These are phyloP conservation scores for Drosophila sordidula DNA, from an alignment of 2,888 invertebrate species.

Conservation along the genomic window DNA sequence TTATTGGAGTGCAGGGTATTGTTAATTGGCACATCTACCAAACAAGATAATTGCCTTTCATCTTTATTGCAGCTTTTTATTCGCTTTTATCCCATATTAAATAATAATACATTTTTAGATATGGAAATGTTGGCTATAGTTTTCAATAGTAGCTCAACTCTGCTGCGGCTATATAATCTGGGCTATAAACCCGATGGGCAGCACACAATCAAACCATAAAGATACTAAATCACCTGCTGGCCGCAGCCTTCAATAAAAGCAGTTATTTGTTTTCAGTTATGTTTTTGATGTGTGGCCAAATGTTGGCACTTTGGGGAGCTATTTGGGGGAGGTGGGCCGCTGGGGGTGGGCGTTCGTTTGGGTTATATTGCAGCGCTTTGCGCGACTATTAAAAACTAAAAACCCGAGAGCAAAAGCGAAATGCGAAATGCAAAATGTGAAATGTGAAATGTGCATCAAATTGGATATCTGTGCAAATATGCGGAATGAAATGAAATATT, in stretches of 20 bases:
- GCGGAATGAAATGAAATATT: conserved; percentile 69
- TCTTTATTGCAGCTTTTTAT: not conserved
- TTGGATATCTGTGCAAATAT: conserved; percentile 47
- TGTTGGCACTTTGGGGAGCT: not conserved
- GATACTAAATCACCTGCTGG: not conserved
- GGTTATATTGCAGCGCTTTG: not conserved
- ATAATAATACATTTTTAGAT: not conserved
- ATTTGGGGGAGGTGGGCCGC: no score
- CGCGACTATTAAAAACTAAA: conserved; percentile 39
- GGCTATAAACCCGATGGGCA: not conserved
- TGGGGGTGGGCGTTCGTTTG: no score
- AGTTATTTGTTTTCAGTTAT: not conserved
- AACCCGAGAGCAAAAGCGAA: conserved; percentile 8
- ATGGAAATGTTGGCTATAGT: not conserved
- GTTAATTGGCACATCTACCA: not conserved
- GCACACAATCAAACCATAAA: not conserved
- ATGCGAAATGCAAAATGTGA: conserved; percentile 5
- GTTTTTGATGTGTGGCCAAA: conserved; percentile 11
- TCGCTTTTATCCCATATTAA: conserved; percentile 3
- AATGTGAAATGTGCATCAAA: conserved; percentile 37
- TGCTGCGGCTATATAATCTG: not conserved
- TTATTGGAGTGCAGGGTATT: not conserved
- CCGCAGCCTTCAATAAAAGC: not conserved
- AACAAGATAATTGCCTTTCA: not conserved
- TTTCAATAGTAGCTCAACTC: not conserved